These are phyloP conservation scores for Vulpes lagopus DNA, from an alignment of 2,113 vertebrate species.

Conservation along the genomic window DNA sequence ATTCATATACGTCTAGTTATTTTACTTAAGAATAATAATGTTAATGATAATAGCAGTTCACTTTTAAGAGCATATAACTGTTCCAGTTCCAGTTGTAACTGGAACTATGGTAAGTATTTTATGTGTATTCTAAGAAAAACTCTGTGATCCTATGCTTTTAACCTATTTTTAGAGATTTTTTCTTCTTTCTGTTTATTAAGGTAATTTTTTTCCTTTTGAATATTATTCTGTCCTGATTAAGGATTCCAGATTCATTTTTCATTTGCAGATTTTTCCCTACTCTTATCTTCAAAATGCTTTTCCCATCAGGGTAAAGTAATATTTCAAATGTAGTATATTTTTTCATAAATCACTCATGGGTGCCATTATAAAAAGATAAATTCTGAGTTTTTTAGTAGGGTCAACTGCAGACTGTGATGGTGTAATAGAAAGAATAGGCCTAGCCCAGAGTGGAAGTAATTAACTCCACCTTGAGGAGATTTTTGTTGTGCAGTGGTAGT, in stretches of 20 bases:
- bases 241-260: neutral
- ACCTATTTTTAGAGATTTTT: neutral
- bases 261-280: neutral
- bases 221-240: slow-evolving; percentile 4
- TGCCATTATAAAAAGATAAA: slow-evolving; percentile 12
- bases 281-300: slow-evolving; percentile 50
- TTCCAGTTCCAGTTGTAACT: neutral
- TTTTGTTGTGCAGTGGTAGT: neutral
- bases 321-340: slow-evolving; percentile 4
- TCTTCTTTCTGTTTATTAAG: neutral
- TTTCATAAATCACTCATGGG: neutral
- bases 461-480: neutral
- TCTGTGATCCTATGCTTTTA: neutral
- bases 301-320: slow-evolving; percentile 7
- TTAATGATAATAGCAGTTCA: neutral
- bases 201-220: neutral
- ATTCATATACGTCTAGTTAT: neutral
- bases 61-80: neutral
- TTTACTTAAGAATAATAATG: neutral
- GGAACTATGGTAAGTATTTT: neutral
- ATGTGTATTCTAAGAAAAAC: slow-evolving; percentile 10
- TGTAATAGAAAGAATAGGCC: neutral
- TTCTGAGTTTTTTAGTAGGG: neutral
- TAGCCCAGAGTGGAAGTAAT: neutral
- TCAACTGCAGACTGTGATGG: neutral